Percentiles rank a stretch among this genome's conserved stretches.
phyloP scores from a whole-genome alignment of 30 jellyfish, hydroid and myxozoan genomes.

The Aurelia coerulea region DNA sequence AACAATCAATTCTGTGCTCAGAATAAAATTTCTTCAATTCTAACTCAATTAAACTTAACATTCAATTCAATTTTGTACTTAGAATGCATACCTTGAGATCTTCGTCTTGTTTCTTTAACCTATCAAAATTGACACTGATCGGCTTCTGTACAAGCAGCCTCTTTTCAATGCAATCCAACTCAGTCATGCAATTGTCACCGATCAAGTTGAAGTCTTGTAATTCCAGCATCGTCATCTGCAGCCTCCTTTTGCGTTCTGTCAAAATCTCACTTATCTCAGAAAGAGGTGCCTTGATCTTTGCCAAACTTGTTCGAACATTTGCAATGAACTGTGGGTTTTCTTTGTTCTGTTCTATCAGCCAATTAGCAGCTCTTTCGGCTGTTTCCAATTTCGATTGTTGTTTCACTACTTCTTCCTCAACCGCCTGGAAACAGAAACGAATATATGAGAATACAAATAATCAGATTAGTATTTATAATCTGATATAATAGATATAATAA shows the following conservation, averaged over 20 bases:
- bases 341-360: slow-evolving; percentile 78
- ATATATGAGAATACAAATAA: neutral
- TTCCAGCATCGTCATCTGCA: slow-evolving; percentile 64
- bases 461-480: no score
- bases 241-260: slow-evolving; percentile 60
- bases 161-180: slow-evolving; percentile 61
- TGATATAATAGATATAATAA: no score
- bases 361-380: slow-evolving; percentile 67
- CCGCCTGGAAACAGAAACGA: slow-evolving; percentile 21
- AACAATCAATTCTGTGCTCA: no score
- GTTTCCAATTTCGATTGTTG: slow-evolving; percentile 81
- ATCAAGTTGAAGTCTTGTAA: slow-evolving; percentile 69
- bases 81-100: slow-evolving; percentile 65
- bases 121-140: slow-evolving; percentile 80
- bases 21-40: no score
- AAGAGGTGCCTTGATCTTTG: slow-evolving; percentile 77
- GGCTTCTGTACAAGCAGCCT: slow-evolving; percentile 59
- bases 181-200: slow-evolving; percentile 37
- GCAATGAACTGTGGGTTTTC: slow-evolving; percentile 89
- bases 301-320: slow-evolving; percentile 59
- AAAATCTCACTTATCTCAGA: slow-evolving; percentile 57
- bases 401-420: slow-evolving; percentile 70
- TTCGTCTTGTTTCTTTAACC: slow-evolving; percentile 66
- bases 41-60: no score
- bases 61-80: no score